These are phyloP conservation scores for Thecophora atra DNA, from an alignment of 2,888 invertebrate genomes.

Conservation along the genomic window DNA sequence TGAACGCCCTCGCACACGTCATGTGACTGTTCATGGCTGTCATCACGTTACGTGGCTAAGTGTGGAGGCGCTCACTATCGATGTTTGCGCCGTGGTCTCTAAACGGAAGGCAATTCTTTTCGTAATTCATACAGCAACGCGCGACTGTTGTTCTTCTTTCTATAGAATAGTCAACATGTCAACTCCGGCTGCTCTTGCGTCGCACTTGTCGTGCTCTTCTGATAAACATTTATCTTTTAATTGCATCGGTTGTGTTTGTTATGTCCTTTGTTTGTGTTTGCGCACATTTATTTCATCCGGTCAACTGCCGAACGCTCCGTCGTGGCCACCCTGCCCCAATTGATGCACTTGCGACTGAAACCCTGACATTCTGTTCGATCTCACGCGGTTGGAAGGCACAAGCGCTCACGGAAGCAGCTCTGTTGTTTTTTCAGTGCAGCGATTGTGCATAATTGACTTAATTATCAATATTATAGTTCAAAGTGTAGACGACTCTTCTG, in stretches of 20 bases:
- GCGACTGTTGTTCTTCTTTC: background rate
- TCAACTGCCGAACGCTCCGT: no score
- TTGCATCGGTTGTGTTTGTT: no score
- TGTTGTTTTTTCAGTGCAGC: conserved; percentile 25
- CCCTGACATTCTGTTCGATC: background rate
- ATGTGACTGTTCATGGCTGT: background rate
- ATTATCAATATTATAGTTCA: conserved; percentile 51
- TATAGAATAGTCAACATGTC: background rate
- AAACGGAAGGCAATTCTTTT: no score
- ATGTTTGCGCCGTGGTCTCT: background rate
- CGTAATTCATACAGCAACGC: background rate
- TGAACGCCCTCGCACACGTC: background rate
- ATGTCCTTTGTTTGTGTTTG: no score
- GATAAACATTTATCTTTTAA: no score
- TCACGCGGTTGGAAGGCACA: background rate
- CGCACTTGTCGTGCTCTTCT: no score
- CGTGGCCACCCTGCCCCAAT: background rate
- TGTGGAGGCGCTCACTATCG: background rate
- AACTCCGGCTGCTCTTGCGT: no score
- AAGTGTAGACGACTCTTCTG: no score
- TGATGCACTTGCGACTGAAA: background rate
- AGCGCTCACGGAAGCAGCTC: no score
- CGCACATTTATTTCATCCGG: background rate
- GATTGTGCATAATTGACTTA: conserved; percentile 53
- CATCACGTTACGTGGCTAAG: background rate